Evolutionary conservation across 2,113 vertebrate genomes (phyloP), one percentile per base, ranked within the genome.

Genomic region (Callipepla californica): DNA sequence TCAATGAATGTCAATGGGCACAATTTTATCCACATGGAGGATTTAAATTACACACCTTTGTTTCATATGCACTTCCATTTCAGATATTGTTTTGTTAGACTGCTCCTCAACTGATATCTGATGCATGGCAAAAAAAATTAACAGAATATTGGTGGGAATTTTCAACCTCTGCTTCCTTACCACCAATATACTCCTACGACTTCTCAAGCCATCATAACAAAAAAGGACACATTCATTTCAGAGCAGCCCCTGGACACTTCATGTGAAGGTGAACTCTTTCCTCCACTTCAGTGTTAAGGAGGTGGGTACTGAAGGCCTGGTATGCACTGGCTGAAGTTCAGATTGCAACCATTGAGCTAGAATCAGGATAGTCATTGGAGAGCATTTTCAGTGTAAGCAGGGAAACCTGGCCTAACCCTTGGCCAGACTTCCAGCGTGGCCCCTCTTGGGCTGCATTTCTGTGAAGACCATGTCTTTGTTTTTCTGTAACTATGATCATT

Each of bases 391-490:
- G 15, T 17, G 50, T 21, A 89, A 88, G 40, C 1, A 26, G 7
- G 40, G 72, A 69, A 85, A 45, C 8, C 0, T 0, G 40, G 16
- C 11, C 15, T 18, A 87, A 3, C 8, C 7, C 44, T 59, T 25
- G 83, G 51, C 32, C 32, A 67, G 45, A 63, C 28, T 50, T 36
- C 5, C 28, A 12, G 7, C 0, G 0, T 57, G 26, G 7, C 11
- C 7, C 79, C 57, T 45, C 13, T 68, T 30, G n/a, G 0, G 0
- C 30, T 65, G 9, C 8, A 13, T 6, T 59, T 70, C 22, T 67
- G 6, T 8, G 6, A 55, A 67, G 34, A 23, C n/a, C 51, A 58
- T 17, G 15, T 2, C 4, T 84, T 25, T 67, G 2, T 26, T 75
- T 19, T 47, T 25, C 3, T 70, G 5, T 42, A 11, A 6, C 7